Evolutionary conservation across 37 sponge, comb jelly and placozoan genomes (phyloP).

Genomic region (Ephydatia muelleri): DNA sequence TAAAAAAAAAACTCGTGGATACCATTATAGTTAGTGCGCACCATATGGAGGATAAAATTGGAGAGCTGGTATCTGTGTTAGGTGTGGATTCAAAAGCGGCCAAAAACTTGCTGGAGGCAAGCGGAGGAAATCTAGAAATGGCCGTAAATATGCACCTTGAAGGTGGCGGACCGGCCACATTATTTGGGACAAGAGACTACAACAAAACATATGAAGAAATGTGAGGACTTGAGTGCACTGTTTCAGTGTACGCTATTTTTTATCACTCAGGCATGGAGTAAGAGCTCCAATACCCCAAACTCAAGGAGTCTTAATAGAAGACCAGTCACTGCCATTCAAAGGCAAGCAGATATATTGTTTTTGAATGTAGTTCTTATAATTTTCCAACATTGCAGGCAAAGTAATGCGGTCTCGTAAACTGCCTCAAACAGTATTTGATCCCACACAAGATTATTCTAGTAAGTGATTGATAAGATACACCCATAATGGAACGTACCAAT

Average conservation of each 20-base stretch:
- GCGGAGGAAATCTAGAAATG: conserved; percentile 64
- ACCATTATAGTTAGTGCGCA: not conserved
- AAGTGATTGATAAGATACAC: no score
- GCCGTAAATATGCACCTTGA: conserved; percentile 84
- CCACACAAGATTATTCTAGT: conserved; percentile 58
- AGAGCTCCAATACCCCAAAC: conserved; percentile 78
- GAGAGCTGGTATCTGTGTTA: conserved; percentile 67
- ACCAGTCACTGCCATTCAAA: conserved; percentile 12
- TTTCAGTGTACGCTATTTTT: not conserved
- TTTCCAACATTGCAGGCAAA: conserved; percentile 11
- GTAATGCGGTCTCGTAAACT: conserved; percentile 36
- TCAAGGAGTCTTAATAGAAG: conserved; percentile 72
- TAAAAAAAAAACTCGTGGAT: not conserved
- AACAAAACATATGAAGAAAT: conserved; percentile 11
- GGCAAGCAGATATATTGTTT: not conserved
- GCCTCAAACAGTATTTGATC: conserved; percentile 66
- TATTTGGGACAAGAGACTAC: not conserved
- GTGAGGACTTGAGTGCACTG: not conserved
- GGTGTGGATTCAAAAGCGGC: conserved; percentile 55
- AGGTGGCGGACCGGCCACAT: not conserved
- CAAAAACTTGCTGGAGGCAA: conserved; percentile 58
- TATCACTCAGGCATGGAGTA: conserved; percentile 14
- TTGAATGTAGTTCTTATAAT: not conserved
- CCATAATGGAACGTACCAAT: no score
- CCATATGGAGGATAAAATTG: conserved; percentile 33